These are phyloP conservation scores for Microctenopoma stevenorrisi DNA, from an alignment of 2,797 vertebrate species.

Conservation along the genomic window DNA sequence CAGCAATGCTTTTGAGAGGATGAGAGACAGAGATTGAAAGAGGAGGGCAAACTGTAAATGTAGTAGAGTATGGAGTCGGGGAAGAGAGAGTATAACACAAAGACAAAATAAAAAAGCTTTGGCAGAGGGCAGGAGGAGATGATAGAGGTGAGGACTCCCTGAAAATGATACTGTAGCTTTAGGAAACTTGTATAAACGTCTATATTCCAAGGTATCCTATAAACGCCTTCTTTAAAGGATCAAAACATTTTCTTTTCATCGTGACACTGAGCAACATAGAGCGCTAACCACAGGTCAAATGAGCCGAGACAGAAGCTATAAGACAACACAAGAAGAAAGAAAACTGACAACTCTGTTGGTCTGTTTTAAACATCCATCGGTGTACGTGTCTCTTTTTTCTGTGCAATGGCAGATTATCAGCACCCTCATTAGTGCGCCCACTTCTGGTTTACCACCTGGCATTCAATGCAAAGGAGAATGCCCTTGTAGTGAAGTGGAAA, in stretches of 20 bases:
- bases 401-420: too few species aligned
- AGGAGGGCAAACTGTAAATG: constrained; percentile 5
- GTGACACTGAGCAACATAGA: background rate
- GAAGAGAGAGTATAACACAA: background rate
- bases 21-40: constrained; percentile 4
- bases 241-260: background rate
- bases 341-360: too few species aligned
- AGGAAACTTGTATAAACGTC: background rate
- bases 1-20: constrained; percentile 9
- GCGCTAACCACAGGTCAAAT: background rate
- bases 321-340: too few species aligned
- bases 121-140: constrained; percentile 12
- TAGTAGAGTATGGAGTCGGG: too few species aligned
- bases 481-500: too few species aligned
- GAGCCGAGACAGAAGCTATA: too few species aligned
- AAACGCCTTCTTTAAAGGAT: background rate
- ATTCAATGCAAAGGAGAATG: too few species aligned
- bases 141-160: background rate
- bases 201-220: background rate
- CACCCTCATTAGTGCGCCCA: too few species aligned
- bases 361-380: too few species aligned
- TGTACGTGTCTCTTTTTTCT: too few species aligned
- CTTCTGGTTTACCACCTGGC: too few species aligned
- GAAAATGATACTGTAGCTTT: background rate
- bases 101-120: constrained; percentile 1